Conservation (phyloP, 2,888 invertebrate species). For the Tineola bisselliella region DNA sequence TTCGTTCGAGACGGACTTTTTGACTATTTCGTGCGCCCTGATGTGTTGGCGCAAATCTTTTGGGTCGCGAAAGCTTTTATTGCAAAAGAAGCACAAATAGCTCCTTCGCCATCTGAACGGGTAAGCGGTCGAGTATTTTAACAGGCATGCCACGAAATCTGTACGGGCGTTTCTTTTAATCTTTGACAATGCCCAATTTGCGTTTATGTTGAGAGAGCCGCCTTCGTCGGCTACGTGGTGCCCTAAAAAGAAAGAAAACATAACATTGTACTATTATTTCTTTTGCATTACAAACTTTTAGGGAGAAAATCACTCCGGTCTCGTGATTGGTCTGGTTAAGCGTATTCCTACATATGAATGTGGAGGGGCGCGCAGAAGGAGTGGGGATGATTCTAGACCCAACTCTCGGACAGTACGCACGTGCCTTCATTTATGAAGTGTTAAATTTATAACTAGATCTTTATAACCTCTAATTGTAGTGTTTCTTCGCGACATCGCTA, state of each 20-base stretch:
- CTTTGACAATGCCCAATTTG: not conserved
- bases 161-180: conserved; percentile 43
- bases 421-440: too few species aligned
- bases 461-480: too few species aligned
- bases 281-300: too few species aligned
- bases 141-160: conserved; percentile 26
- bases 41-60: conserved; percentile 48
- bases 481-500: too few species aligned
- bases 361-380: too few species aligned
- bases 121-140: conserved; percentile 45
- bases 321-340: too few species aligned
- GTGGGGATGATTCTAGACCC: too few species aligned
- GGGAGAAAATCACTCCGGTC: too few species aligned
- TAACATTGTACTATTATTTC: not conserved
- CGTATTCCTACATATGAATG: too few species aligned
- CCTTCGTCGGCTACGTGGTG: not conserved
- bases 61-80: conserved; percentile 43
- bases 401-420: too few species aligned
- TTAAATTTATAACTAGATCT: too few species aligned
- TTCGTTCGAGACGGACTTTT: conserved; percentile 25
- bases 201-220: not conserved
- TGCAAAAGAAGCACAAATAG: conserved; percentile 54
- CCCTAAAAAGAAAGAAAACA: not conserved
- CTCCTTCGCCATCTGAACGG: conserved; percentile 57
- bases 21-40: conserved; percentile 32